Conservation (phyloP, 1,140 invertebrate genomes). For the Dendroctonus ponderosae region DNA sequence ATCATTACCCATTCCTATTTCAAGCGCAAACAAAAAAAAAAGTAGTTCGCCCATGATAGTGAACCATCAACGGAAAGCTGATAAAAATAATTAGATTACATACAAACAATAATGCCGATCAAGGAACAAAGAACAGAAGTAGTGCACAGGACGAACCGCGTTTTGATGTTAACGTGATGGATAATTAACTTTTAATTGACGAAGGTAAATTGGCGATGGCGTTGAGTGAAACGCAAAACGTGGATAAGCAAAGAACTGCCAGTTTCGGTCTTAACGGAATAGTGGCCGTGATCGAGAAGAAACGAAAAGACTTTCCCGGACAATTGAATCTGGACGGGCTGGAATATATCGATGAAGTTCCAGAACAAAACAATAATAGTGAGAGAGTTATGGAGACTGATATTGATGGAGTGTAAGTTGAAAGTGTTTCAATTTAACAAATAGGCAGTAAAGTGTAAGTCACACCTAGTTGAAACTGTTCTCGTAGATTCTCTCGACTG, state of each 20-base stretch:
- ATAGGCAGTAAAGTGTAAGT: too few relatives aligned
- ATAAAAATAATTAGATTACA: too few relatives aligned
- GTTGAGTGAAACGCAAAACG: conserved; percentile 1
- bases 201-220: neutral
- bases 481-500: too few relatives aligned
- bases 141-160: neutral
- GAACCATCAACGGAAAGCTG: too few relatives aligned
- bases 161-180: conserved; percentile 1
- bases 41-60: too few relatives aligned
- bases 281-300: conserved; percentile 7
- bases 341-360: conserved; percentile 31
- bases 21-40: too few relatives aligned
- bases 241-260: conserved; percentile 2
- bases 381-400: conserved; percentile 26
- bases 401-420: conserved; percentile 33
- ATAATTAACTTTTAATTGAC: conserved; percentile 5
- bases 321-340: conserved; percentile 29
- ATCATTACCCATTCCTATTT: too few relatives aligned
- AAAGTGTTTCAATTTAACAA: neutral
- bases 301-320: conserved; percentile 4
- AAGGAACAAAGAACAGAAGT: too few relatives aligned
- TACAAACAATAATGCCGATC: too few relatives aligned
- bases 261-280: conserved; percentile 7
- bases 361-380: conserved; percentile 33
- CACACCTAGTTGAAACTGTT: too few relatives aligned